These are phyloP conservation scores for Matsumurasca onukii DNA, from an alignment of 1,140 invertebrate species.

Conservation along the genomic window DNA sequence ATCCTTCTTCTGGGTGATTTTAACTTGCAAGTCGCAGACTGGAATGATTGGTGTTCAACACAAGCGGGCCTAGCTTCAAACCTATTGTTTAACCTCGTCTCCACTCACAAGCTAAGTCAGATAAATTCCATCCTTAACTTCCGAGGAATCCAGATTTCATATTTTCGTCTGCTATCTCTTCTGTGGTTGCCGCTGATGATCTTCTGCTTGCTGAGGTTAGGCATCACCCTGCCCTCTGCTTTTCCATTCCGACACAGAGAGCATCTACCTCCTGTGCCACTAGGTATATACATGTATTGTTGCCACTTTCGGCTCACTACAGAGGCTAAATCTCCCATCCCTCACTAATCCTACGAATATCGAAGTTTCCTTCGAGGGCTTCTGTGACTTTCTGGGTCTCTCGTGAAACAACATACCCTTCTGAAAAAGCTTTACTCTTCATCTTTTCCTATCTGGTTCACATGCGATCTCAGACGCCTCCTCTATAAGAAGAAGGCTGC, in stretches of 20 bases:
- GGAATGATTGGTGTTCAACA: background rate
- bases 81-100: background rate
- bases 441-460: background rate
- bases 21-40: background rate
- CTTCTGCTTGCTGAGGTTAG: background rate
- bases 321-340: background rate
- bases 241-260: background rate
- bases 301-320: background rate
- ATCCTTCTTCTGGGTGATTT: background rate
- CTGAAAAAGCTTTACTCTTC: background rate
- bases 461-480: background rate
- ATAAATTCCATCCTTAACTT: constrained; percentile 2
- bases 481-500: background rate
- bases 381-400: background rate
- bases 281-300: background rate
- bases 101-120: constrained; percentile 11
- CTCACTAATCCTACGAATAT: background rate
- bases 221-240: background rate
- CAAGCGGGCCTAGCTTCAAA: background rate
- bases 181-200: background rate
- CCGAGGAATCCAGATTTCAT: constrained; percentile 8
- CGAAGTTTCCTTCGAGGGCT: background rate
- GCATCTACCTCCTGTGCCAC: background rate
- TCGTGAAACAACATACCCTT: background rate
- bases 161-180: background rate